Base-by-base conservation (phyloP, 2,888 invertebrate genomes). In the Loripinus fragilis region DNA sequence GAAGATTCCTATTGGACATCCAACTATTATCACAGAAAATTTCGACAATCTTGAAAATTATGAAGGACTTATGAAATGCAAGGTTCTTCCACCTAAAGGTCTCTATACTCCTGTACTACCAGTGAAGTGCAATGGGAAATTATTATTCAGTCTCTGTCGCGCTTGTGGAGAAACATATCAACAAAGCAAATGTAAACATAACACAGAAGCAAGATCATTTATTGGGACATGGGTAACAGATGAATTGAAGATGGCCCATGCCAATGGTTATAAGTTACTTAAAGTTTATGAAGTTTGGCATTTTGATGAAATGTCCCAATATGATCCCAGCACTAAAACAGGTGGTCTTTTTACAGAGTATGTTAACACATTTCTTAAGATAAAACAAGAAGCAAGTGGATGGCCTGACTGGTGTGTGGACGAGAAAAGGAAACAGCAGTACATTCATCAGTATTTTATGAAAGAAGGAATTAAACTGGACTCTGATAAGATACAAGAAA, bases 91-190 rank as follows among this genome's bases (percentile, higher is more conserved):
- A 0, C 89, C 89, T 12, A 42, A 71, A 45, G 50, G 74, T 1
- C 72, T 91, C 8, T 92, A 80, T 48, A 87, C 87, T 50, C 90
- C 90, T 1, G 90, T 92, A 0, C 71, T 92, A n/a, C 91, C 92
- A 0, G 48, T 73, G 0, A 84, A 85, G 74, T 81, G 86, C 60
- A 85, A 90, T 68, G 81, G 83, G 0, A 88, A 90, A 75, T 71
- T 93, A 28, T 82, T 92, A 78, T 93, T 93, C 85, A 80, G 86
- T 0, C 74, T 94, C 2, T 93, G 93, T 85, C 77, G 87, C 15
- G 86, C 79, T 0, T 78, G 73, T 35, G 68, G n/a, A 28, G 75
- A 79, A 69, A 64, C 65, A 20, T 28, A 55, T n/a, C 42, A 75
- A 52, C 65, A 48, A 28, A 20, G 30, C 17, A 25, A 52, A 28